Evolutionary conservation across 2,888 invertebrate genomes (phyloP).

Genomic region (Trichogramma dendrolimi): DNA sequence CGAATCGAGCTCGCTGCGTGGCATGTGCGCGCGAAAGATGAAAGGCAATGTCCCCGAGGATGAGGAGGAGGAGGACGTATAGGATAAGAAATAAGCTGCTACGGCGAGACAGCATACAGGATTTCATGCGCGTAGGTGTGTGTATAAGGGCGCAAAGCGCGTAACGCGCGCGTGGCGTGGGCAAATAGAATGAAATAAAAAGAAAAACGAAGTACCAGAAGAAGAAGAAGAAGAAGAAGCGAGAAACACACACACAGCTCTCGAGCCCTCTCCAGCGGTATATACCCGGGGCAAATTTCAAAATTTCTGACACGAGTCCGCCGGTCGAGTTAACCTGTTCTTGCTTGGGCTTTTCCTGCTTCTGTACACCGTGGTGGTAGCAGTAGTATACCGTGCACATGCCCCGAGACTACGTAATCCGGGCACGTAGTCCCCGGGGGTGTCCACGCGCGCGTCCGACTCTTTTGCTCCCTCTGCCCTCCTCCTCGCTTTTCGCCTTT

Average conservation of each 20-base stretch:
- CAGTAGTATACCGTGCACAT: neutral
- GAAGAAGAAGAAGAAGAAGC: neutral
- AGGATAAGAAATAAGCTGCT: too few species aligned
- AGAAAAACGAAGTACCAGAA: slow-evolving; percentile 9
- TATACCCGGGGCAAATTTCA: slow-evolving; percentile 29
- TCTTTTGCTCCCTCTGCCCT: slow-evolving; percentile 4
- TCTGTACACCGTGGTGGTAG: slow-evolving; percentile 17
- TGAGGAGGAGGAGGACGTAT: too few species aligned
- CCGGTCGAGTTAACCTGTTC: slow-evolving; percentile 28
- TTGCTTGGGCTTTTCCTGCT: neutral
- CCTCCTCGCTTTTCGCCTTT: slow-evolving; percentile 10
- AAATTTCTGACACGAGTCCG: slow-evolving; percentile 30
- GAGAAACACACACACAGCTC: neutral
- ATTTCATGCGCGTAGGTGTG: too few species aligned
- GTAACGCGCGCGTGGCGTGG: slow-evolving; percentile 9
- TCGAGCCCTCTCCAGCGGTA: neutral
- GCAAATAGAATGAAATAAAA: slow-evolving; percentile 26
- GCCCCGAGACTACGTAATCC: slow-evolving; percentile 27
- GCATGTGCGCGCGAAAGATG: too few species aligned
- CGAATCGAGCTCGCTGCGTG: too few species aligned
- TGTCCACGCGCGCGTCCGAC: slow-evolving; percentile 17
- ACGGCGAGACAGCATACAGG: too few species aligned
- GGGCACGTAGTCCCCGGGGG: slow-evolving; percentile 31
- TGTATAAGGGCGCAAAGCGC: too few species aligned
- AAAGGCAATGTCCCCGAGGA: too few species aligned